Evolutionary conservation across 2,797 vertebrate species (phyloP).

Genomic region (Lindbergichthys nudifrons): DNA sequence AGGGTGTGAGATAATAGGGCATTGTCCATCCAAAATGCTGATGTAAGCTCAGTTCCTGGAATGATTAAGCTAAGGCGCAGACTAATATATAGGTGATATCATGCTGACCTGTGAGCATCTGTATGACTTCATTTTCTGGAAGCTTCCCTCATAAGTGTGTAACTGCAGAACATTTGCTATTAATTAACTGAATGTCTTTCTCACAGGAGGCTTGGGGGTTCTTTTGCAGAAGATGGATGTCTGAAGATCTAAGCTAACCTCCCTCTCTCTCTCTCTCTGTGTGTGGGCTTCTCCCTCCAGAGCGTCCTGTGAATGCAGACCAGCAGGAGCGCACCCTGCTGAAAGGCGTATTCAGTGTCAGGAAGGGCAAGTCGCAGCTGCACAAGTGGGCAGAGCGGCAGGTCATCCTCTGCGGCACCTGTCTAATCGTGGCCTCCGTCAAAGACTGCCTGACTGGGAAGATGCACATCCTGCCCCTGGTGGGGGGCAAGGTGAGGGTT

Average conservation of each 20-base stretch:
- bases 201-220: slow-evolving; percentile 24
- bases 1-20: slow-evolving; percentile 49
- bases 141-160: slow-evolving; percentile 23
- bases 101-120: slow-evolving; percentile 54
- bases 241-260: slow-evolving; percentile 31
- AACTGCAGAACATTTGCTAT: slow-evolving; percentile 58
- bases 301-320: slow-evolving; percentile 91
- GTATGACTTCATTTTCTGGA: slow-evolving; percentile 69
- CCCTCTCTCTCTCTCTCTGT: neutral
- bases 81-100: slow-evolving; percentile 58
- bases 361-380: slow-evolving; percentile 96
- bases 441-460: slow-evolving; percentile 97
- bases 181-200: slow-evolving; percentile 62
- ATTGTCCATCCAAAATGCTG: slow-evolving; percentile 40
- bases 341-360: slow-evolving; percentile 93
- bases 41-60: slow-evolving; percentile 56
- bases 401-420: slow-evolving; percentile 96
- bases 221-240: slow-evolving; percentile 21
- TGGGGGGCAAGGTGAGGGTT: slow-evolving; percentile 94
- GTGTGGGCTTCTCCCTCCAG: slow-evolving; percentile 73
- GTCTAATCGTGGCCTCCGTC: slow-evolving; percentile 95
- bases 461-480: slow-evolving; percentile 96
- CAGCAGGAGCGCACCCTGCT: slow-evolving; percentile 93
- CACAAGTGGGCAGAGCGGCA: slow-evolving; percentile 98
- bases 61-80: slow-evolving; percentile 19